Percentiles rank a stretch among this genome's conserved stretches.
Conservation (phyloP, 2,888 invertebrate genomes). For the Crossocerus cetratus region DNA sequence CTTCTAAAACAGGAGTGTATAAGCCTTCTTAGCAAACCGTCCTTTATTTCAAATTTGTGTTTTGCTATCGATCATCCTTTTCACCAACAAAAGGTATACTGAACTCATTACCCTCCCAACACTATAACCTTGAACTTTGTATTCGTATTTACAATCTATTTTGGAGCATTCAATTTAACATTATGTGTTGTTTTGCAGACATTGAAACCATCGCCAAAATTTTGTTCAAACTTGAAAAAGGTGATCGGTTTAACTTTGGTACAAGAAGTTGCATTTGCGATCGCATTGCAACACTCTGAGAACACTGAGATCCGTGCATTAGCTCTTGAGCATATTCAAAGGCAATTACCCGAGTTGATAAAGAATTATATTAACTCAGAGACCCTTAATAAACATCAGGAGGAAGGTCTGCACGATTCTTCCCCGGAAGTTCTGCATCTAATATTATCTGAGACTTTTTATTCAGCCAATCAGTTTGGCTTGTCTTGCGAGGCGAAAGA, state of each 20-base stretch:
- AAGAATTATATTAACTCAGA: slow-evolving; percentile 90
- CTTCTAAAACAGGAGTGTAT: slow-evolving; percentile 88
- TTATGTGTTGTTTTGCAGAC: slow-evolving; percentile 80
- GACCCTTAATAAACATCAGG: slow-evolving; percentile 83
- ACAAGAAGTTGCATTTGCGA: slow-evolving; percentile 93
- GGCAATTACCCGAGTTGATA: slow-evolving; percentile 90
- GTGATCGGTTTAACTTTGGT: slow-evolving; percentile 91
- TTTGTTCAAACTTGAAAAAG: slow-evolving; percentile 91
- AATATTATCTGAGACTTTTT: slow-evolving; percentile 82
- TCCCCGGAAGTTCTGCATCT: slow-evolving; percentile 93
- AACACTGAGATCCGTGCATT: slow-evolving; percentile 86
- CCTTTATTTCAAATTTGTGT: slow-evolving; percentile 92
- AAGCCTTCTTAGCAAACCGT: slow-evolving; percentile 89
- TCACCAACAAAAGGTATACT: slow-evolving; percentile 84
- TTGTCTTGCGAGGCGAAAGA: slow-evolving; percentile 87
- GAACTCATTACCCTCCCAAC: slow-evolving; percentile 30
- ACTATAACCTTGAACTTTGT: slow-evolving; percentile 17
- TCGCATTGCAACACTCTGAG: slow-evolving; percentile 89
- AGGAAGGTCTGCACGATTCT: slow-evolving; percentile 93
- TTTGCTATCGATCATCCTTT: slow-evolving; percentile 91
- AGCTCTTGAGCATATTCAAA: slow-evolving; percentile 88
- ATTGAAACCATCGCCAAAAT: slow-evolving; percentile 87
- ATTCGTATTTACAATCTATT: slow-evolving; percentile 5
- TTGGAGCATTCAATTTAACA: slow-evolving; percentile 25
- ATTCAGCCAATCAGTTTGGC: slow-evolving; percentile 79